phyloP scores from a whole-genome alignment of 2,113 vertebrate genomes.

The Equus przewalskii region DNA sequence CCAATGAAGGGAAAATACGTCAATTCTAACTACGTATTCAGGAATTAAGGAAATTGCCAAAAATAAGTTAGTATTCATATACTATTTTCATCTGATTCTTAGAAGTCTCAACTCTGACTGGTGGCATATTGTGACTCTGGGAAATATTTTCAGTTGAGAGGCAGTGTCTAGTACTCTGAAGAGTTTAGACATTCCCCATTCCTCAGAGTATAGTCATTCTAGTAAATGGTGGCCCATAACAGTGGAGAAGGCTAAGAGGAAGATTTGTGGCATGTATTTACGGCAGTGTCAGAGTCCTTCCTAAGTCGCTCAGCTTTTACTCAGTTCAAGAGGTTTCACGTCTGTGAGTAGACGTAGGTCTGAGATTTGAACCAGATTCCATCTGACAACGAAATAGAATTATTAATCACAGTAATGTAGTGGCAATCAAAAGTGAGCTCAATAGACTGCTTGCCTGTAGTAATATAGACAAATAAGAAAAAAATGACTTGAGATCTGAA shows the following conservation, averaged over 20 bases:
- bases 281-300: background rate
- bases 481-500: background rate
- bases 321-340: background rate
- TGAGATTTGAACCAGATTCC: background rate
- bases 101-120: background rate
- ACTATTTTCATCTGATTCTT: background rate
- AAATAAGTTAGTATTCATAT: background rate
- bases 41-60: background rate
- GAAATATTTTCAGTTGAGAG: background rate
- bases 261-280: background rate
- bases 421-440: background rate
- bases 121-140: background rate
- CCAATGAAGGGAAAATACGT: background rate
- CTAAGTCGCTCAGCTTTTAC: background rate
- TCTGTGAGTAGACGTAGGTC: background rate
- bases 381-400: background rate
- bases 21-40: background rate
- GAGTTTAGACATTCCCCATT: background rate
- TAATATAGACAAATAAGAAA: background rate
- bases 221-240: background rate
- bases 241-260: background rate
- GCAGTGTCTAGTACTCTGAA: background rate
- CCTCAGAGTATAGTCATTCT: background rate
- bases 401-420: background rate
- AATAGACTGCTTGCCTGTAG: background rate